Evolutionary conservation across 2,113 vertebrate species (phyloP).

Genomic region (Etheostoma spectabile): DNA sequence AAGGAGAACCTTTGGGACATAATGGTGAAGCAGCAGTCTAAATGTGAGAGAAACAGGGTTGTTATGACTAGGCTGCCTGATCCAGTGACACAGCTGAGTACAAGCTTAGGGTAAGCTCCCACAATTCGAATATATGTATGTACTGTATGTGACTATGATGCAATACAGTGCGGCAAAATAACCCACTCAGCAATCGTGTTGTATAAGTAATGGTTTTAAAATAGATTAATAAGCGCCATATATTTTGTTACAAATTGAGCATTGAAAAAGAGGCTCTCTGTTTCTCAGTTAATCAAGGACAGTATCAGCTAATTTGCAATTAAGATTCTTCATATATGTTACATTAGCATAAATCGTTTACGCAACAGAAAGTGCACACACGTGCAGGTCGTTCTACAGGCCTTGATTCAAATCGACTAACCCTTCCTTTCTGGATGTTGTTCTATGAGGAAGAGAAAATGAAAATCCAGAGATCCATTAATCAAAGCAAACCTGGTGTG

Average conservation of each 20-base stretch:
- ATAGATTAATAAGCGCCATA: slow-evolving; percentile 44
- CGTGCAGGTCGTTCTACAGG: slow-evolving; percentile 7
- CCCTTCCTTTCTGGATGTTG: neutral
- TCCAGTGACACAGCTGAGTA: neutral
- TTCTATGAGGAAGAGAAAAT: slow-evolving; percentile 32
- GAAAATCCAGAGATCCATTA: slow-evolving; percentile 51
- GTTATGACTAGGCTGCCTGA: neutral
- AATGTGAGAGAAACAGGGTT: neutral
- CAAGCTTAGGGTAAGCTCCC: neutral
- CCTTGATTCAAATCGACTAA: slow-evolving; percentile 23
- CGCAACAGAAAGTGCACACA: slow-evolving; percentile 27
- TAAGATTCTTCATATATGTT: slow-evolving; percentile 23
- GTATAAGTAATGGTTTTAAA: slow-evolving; percentile 46
- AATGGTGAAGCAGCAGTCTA: neutral
- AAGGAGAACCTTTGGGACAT: neutral
- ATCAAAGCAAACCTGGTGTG: slow-evolving; percentile 41
- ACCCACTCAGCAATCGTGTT: slow-evolving; percentile 38
- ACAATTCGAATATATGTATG: slow-evolving; percentile 3
- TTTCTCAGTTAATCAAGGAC: neutral
- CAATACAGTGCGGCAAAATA: slow-evolving; percentile 26
- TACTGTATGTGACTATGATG: slow-evolving; percentile 21
- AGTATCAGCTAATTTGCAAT: slow-evolving; percentile 46
- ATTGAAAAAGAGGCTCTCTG: neutral
- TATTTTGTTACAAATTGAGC: slow-evolving; percentile 32
- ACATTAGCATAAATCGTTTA: slow-evolving; percentile 52